Evolutionary conservation across 1,140 invertebrate genomes (phyloP).

Genomic region (Amyelois transitella): DNA sequence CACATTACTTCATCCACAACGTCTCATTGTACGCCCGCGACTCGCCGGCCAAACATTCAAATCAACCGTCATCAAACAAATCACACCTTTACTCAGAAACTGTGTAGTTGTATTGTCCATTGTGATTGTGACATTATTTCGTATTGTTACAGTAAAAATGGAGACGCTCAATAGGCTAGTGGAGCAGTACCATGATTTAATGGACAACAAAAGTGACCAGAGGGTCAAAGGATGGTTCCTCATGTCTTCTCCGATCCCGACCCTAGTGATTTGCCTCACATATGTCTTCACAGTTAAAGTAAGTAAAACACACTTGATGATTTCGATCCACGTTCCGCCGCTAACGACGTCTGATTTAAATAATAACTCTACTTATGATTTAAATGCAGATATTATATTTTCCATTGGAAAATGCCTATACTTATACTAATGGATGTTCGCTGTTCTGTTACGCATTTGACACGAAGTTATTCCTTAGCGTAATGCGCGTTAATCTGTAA

Average conservation of each 20-base stretch:
- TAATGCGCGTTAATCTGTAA: too few species aligned
- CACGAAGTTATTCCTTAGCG: too few species aligned
- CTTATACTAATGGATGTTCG: not conserved
- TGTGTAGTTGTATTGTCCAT: not conserved
- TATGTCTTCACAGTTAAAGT: slow-evolving; percentile 88
- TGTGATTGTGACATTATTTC: slow-evolving; percentile 11
- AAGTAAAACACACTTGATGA: slow-evolving; percentile 48
- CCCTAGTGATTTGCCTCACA: slow-evolving; percentile 83
- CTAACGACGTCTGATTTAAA: slow-evolving; percentile 13
- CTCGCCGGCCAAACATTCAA: not conserved
- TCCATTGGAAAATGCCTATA: slow-evolving; percentile 18
- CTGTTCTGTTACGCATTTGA: not conserved
- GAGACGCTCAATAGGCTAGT: slow-evolving; percentile 52
- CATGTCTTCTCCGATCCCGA: slow-evolving; percentile 89
- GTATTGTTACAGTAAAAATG: slow-evolving; percentile 64
- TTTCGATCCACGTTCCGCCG: not conserved
- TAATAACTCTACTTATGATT: slow-evolving; percentile 5
- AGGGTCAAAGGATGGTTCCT: slow-evolving; percentile 88
- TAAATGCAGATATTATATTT: slow-evolving; percentile 18
- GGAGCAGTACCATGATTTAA: slow-evolving; percentile 76
- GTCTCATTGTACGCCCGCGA: not conserved
- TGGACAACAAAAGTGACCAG: slow-evolving; percentile 85
- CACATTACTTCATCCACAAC: slow-evolving; percentile 1
- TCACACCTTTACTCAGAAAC: not conserved
- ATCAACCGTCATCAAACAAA: not conserved